A percentile compares a stretch with the other conserved stretches of the same genome.
These are phyloP conservation scores for human (Homo sapiens) DNA, from an alignment of 2,113 vertebrate species.

Conservation along the genomic window GRCh38 chr3:15153501-15154000, in stretches of 20 bases:
- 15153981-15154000: not conserved
- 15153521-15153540: slow-evolving; percentile 88
- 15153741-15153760: slow-evolving; percentile 86
- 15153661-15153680: not conserved
- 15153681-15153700: not conserved
- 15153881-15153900: not conserved
- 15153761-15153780: slow-evolving; percentile 88
- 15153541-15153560: slow-evolving; percentile 86
- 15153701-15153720: slow-evolving; percentile 91
- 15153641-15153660: not conserved
- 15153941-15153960: not conserved
- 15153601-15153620: not conserved
- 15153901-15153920: not conserved
- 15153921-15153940: not conserved
- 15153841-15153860: slow-evolving; percentile 86
- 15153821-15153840: slow-evolving; percentile 89
- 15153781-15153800: slow-evolving; percentile 91
- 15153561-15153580: slow-evolving; percentile 1
- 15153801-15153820: slow-evolving; percentile 79
- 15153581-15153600: not conserved
- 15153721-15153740: slow-evolving; percentile 81
- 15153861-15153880: not conserved
- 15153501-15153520: slow-evolving; percentile 89
- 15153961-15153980: not conserved
- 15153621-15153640: not conserved